Evolutionary conservation across 2,797 vertebrate genomes (phyloP).

Genomic region (Acomys russatus): DNA sequence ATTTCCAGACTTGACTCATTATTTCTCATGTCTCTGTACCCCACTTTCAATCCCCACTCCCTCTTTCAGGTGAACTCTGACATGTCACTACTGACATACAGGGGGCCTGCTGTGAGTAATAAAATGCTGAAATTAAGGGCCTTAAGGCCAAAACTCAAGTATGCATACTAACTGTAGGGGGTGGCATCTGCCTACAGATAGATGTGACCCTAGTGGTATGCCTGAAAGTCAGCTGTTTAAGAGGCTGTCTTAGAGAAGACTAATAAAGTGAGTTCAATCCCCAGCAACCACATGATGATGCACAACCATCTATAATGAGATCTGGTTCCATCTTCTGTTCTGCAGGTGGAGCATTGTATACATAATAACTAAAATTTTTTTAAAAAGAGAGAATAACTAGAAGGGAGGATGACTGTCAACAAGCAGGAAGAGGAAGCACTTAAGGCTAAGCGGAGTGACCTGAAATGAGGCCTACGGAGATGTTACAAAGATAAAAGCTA

Average conservation of each 20-base stretch:
- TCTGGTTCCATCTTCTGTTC: too few relatives aligned
- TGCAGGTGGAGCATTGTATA: too few relatives aligned
- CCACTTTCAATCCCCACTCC: too few relatives aligned
- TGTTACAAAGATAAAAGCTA: not conserved
- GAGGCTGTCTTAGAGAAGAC: not conserved
- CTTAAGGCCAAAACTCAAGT: not conserved
- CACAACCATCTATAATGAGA: too few relatives aligned
- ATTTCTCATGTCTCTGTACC: too few relatives aligned
- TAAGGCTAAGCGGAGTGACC: not conserved
- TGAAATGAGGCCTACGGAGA: not conserved
- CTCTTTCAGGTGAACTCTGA: too few relatives aligned
- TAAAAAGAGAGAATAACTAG: not conserved
- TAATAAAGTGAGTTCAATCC: not conserved
- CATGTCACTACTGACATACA: too few relatives aligned
- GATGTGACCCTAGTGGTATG: not conserved
- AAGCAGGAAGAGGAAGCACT: not conserved
- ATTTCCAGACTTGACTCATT: too few relatives aligned
- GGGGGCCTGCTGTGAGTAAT: not conserved
- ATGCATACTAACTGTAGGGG: not conserved
- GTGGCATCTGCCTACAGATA: not conserved
- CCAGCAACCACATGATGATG: too few relatives aligned
- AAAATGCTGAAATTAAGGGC: not conserved
- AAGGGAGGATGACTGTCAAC: not conserved
- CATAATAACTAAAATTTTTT: too few relatives aligned
- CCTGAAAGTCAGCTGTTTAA: not conserved